Base-by-base conservation (phyloP, 37 sponge, comb jelly and placozoan species). In the Agelas oroides region DNA sequence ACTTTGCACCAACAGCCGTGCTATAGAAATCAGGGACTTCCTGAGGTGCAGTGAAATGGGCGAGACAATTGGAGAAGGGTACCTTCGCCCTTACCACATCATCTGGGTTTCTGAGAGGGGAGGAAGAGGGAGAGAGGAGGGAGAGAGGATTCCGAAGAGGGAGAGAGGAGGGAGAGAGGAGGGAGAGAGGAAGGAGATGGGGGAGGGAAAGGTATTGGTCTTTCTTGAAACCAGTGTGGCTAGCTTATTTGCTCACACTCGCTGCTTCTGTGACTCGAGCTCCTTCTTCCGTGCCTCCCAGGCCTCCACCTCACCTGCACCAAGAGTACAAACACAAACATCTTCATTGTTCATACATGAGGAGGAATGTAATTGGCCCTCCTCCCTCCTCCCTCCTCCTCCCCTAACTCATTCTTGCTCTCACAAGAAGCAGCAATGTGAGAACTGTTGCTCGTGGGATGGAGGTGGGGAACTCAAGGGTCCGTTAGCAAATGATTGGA, bases 191-290 rank as follows among this genome's bases (percentile, higher is more conserved):
- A 68, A 73, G 59, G 5, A 41, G n/a, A n/a, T n/a, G n/a, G n/a
- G n/a, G n/a, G n/a, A n/a, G n/a, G n/a, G n/a, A n/a, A n/a, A n/a
- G n/a, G n/a, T 23, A 53, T 3, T 54, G 58, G 18, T 56, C 18
- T 15, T 19, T 56, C 18, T 19, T 37, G 67, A 37, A 15, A 20
- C n/a, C n/a, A n/a, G n/a, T n/a, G n/a, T n/a, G n/a, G n/a, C n/a
- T n/a, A n/a, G n/a, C 36, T n/a, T n/a, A n/a, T n/a, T n/a, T n/a
- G 39, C 85, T 78, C 33, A 94, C 89, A 97, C 87, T 81, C 82
- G 86, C 71, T 97, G 86, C 71, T 90, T 92, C 46, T 89, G 68
- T 21, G 76, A 83, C 69, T 91, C 82, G 37, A 91, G 62, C 69
- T 92, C 82, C 24, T 46, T 39, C 78, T 87, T 88, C 73, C 71